Base-by-base conservation (phyloP, 2,797 vertebrate species). In the Mionectes olivaceus region DNA sequence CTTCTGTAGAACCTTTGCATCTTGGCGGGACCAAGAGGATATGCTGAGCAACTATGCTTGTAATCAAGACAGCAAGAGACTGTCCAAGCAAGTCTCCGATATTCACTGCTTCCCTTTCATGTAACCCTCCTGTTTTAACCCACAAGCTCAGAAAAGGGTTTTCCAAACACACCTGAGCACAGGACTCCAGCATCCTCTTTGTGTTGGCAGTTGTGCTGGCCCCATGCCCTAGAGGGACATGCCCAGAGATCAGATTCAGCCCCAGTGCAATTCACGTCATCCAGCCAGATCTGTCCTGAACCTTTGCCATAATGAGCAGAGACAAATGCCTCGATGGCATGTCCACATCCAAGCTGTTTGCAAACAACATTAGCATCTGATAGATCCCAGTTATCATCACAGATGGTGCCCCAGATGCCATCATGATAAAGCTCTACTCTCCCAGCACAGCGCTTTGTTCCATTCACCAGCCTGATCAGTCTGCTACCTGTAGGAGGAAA, bases 161-260 rank as follows among this genome's bases (percentile, higher is more conserved):
- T 46, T 39, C 6, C 17, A 14, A 43, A 28, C 93, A 39, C 11
- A 98, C 97, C 97, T 96, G 97, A 97, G 71, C 98, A 98, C 35
- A 97, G 56, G 39, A 98, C 96, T 47, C 97, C 98, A 6, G 94
- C 96, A 19, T 98, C 98, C 39, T 97, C 85, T 37, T 96, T 97
- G 91, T 97, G 97, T 22, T 78, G 90, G 87, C 97, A 98, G 83
- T 97, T 49, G 32, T 96, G 91, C 37, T 87, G 70, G 14, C 95
- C 94, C 97, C 95, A 96, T 1, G 21, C 27, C 10, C 9, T 64
- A 8, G 89, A 95, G 15, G 89, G 83, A 57, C 97, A 98, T 11
- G 56, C 13, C 97, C 96, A 97, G 55, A 98, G 60, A 7, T 76
- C 47, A 21, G 96, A 53, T 78, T 98, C 98, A 27, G 78, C 25